Base-by-base conservation (phyloP, 2,113 vertebrate genomes). In the Ifrita kowaldi region DNA sequence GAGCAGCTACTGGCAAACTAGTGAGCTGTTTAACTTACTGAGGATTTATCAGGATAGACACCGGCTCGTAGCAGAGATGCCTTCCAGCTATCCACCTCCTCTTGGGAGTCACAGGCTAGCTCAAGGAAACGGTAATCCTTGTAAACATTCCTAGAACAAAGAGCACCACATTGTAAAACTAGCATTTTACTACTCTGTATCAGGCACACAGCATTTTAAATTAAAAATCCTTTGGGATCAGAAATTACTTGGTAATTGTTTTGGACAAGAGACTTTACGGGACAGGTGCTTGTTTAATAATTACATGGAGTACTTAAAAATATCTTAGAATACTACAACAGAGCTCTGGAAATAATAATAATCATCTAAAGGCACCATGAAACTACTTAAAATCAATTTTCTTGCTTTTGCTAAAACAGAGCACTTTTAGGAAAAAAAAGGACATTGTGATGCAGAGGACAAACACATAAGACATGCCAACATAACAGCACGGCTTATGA, bases 71-170 rank as follows among this genome's bases (percentile, higher is more conserved):
- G 98, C 59, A 99, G 97, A 92, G 99, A 99, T n/a, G 98, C 98
- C 97, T 99, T 99, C 99, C 99, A 99, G 98, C 98, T 98, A 98
- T 99, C 99, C 96, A 99, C 95, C 87, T 99, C 99, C 97, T 99
- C 99, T 96, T 99, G 99, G 74, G 98, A 98, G 96, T 98, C 98
- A 94, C 98, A 99, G 75, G 98, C 98, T 96, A 99, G 97, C 97
- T 99, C 99, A 96, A 99, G 98, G 97, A 98, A 98, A 87, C 98
- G 98, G 97, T 99, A 99, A 98, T 99, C 99, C 98, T 99, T 99
- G 97, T 99, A 99, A 96, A 99, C 99, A 96, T 99, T 99, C 98
- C 99, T 99, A 80, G 74, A 97, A 97, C 92, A 93, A 28, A 97
- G 91, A 96, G 90, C 76, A 96, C 28, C 87, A 94, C 85, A 77